Evolutionary conservation across 2,797 vertebrate genomes (phyloP), one percentile per base, ranked within the genome.

Genomic region (Nannoperca obscura): DNA sequence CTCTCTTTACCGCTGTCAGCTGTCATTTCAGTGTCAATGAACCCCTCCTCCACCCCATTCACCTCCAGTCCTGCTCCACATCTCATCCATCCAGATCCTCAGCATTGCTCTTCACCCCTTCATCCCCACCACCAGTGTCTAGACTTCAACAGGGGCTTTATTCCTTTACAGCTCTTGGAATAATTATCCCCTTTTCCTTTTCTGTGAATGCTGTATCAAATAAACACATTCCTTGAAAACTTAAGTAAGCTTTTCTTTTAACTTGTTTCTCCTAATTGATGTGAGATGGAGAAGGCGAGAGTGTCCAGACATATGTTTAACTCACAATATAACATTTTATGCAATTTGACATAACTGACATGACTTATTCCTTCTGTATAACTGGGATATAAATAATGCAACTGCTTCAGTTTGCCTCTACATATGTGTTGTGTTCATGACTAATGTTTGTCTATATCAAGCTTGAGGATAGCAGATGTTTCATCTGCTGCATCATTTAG

Each of bases 281-380:
- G 57, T 67, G 22, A 27, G 8, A 38, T 1, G 0, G 14, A 55
- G 11, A 42, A 10, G 27, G 5, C 17, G 12, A 47, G 6, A 10
- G 22, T 2, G 19, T 30, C 24, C 11, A 36, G 20, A 27, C 44
- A 57, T 62, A 24, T 19, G 17, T 15, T 50, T 42, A 7, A 53
- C 55, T 67, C 27, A 7, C 9, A n/a, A 1, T 47, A 34, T 42
- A 10, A 19, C 52, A 58, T 66, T 14, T 54, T n/a, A 40, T 20
- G 20, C 36, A 71, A 36, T 76, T 50, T 40, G 20, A 54, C 55
- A 57, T 54, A 67, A 78, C 12, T 71, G 50, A n/a, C 7, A 44
- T 59, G 74, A 73, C n/a, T 73, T 59, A 76, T 71, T 76, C 74
- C 15, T 63, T 70, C 42, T 80, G 32, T 53, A 50, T 70, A 34